These are phyloP conservation scores for Gavialis gangeticus DNA, from an alignment of 2,113 vertebrate species.

Conservation along the genomic window DNA sequence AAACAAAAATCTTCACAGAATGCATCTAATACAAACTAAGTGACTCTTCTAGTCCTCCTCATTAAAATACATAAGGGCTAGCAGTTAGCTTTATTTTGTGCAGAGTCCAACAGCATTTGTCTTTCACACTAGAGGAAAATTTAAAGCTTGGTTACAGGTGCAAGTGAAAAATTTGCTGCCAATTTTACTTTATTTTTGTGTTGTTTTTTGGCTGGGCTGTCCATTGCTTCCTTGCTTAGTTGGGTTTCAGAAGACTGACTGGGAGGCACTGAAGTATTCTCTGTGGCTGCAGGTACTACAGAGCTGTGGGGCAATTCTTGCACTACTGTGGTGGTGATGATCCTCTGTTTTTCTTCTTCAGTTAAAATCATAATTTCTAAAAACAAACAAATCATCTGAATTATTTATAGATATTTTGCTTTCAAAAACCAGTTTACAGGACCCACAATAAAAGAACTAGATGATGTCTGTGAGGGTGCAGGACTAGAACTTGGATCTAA, in stretches of 20 bases:
- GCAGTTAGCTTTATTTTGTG: constrained; percentile 72
- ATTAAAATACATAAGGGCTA: constrained; percentile 66
- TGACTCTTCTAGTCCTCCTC: constrained; percentile 40
- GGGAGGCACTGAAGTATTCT: constrained; percentile 39
- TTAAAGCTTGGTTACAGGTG: constrained; percentile 87
- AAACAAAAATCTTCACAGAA: constrained; percentile 56
- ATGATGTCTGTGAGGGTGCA: too few species aligned
- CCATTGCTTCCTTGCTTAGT: constrained; percentile 71
- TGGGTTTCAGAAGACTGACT: constrained; percentile 55
- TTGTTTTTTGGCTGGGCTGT: constrained; percentile 90
- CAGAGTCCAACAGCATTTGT: constrained; percentile 63
- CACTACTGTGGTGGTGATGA: constrained; percentile 36
- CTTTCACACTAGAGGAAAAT: constrained; percentile 55
- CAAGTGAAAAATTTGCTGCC: constrained; percentile 95
- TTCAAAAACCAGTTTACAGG: neutral
- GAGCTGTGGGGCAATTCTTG: neutral
- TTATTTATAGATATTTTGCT: neutral
- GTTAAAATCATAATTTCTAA: constrained; percentile 77
- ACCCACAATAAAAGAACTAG: neutral
- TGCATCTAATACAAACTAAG: constrained; percentile 52
- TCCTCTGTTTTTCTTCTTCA: constrained; percentile 71
- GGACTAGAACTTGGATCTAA: neutral
- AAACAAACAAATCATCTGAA: constrained; percentile 26
- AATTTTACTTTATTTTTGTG: constrained; percentile 91
- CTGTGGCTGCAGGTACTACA: neutral